Base-by-base conservation (phyloP, 2,797 vertebrate species). In the Pseudotriccus pelzelni region DNA sequence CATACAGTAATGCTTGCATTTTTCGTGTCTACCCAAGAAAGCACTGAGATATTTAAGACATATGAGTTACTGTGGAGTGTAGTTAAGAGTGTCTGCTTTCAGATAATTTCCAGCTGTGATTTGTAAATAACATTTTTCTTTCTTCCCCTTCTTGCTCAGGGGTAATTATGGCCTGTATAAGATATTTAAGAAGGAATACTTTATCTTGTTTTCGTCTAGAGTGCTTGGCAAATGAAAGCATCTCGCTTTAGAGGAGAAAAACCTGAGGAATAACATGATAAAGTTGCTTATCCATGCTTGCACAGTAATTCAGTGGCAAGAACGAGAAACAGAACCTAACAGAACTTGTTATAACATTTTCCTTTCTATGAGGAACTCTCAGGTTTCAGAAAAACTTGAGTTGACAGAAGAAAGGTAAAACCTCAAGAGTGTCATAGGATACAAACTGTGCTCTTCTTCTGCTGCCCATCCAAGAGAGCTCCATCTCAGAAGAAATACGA, bases 101-200 rank as follows among this genome's bases (percentile, higher is more conserved):
- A 93, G 85, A 67, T 86, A 86, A 93, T 94, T 91, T 95, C 89
- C 79, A 95, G 58, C 87, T 95, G 92, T 80, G 83, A 87, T 91
- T 86, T 91, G 77, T 81, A 95, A 92, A 87, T 85, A 92, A 41
- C 20, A 44, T 87, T 92, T 91, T 74, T 89, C 84, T 90, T 91
- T 84, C 32, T 92, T 82, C 89, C 14, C 44, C 24, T 91, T 91
- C 79, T 63, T 82, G n/a, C 55, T 83, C 43, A 36, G 9, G 37
- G 41, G 53, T 94, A 91, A 90, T 96, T 95, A 82, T 84, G 62
- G 14, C 66, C 66, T 94, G 36, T 64, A 37, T 77, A 80, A 77
- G 44, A 72, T 55, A 80, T 77, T 85, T 66, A 81, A 84, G 68
- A 89, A 74, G 62, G 52, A 92, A 37, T 84, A 66, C 36, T 47